Conservation (phyloP, 1,140 invertebrate genomes). For the Drosophila triauraria region DNA sequence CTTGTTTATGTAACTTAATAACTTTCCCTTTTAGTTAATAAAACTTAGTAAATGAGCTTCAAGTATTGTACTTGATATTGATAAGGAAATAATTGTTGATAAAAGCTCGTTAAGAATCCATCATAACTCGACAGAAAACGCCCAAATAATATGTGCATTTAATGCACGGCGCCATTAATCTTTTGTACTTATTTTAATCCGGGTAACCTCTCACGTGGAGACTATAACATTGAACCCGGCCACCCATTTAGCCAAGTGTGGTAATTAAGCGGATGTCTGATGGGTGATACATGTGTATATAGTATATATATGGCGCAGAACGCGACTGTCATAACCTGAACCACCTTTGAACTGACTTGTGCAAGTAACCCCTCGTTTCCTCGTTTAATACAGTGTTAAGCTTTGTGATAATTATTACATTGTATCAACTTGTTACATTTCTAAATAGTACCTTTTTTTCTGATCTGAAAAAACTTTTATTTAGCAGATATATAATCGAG, state of each 20-base stretch:
- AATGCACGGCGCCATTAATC: neutral
- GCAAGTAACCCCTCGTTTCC: neutral
- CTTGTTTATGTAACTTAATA: neutral
- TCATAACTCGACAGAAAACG: neutral
- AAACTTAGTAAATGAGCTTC: neutral
- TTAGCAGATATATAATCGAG: neutral
- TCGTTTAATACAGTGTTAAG: neutral
- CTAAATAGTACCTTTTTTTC: neutral
- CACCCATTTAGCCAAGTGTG: neutral
- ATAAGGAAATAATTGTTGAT: neutral
- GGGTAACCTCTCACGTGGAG: slow-evolving; percentile 1
- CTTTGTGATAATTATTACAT: neutral
- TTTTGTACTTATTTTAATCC: neutral
- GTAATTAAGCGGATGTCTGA: slow-evolving; percentile 2
- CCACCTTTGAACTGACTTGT: neutral
- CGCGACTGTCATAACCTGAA: neutral
- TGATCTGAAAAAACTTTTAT: neutral
- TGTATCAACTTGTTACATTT: neutral
- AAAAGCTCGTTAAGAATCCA: neutral
- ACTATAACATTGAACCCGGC: slow-evolving; percentile 7
- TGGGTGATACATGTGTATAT: neutral
- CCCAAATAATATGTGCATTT: neutral
- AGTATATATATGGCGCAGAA: neutral
- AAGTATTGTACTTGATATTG: neutral
- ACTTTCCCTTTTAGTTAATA: neutral